Base-by-base conservation (phyloP, 2,113 vertebrate genomes). In the Stomatorhinus ivindoensis region DNA sequence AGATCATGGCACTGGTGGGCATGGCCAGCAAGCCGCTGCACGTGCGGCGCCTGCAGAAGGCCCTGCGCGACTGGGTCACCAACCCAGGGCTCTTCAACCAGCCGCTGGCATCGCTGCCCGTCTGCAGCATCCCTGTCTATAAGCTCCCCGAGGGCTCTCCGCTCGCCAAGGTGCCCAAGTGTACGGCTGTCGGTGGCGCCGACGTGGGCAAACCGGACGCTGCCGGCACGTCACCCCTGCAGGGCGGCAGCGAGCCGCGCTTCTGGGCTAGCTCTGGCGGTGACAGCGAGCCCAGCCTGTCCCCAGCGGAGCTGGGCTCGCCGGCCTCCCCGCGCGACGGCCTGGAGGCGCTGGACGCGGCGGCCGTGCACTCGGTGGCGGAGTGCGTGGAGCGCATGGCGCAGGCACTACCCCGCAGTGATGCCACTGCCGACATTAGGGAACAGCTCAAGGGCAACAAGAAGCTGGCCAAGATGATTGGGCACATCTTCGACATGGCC, bases 11-110 rank as follows among this genome's bases (percentile, higher is more conserved):
- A 0, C 96, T 99, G 0, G 98, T 99, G 10, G 98, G 98, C 92
- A 99, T 99, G 98, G 98, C 98, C 69, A 99, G 98, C 95, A 99
- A 99, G 91, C 98, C 98, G 0, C 97, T 99, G 91, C 98, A 99
- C 0, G 98, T 99, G 24, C 95, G 98, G 31, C 96, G 98, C 90
- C 95, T 99, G 53, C 98, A 99, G 96, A 99, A 99, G 93, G 97
- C 98, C 8, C 94, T 99, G 93, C 96, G 98, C 27, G 98, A 99
- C 97, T 99, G 98, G 98, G 98, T 99, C 87, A 99, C 98, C 91
- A 99, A 99, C 93, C 98, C 98, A 0, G 96, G 97, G 24, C 95
- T 99, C 90, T 99, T 99, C 94, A 99, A 98, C 94, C 98, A 99
- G 96, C 98, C 98, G 0, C 97, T 99, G 84, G 97, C 97, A 4